Conservation (phyloP, 30 jellyfish, hydroid and myxozoan species). For the Cassiopea xamachana region DNA sequence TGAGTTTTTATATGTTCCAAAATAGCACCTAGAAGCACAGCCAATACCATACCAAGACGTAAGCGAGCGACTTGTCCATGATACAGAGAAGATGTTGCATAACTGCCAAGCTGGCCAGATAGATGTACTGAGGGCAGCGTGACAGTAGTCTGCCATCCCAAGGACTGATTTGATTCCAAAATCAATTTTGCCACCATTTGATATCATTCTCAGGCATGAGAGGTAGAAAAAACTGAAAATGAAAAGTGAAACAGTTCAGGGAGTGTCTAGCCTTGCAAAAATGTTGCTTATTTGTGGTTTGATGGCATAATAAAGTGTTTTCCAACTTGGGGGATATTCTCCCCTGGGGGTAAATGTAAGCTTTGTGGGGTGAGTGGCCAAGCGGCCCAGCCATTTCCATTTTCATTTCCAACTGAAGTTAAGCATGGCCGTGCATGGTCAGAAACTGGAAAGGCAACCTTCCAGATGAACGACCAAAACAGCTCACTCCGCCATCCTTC, state of each 20-base stretch:
- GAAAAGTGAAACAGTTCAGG: neutral
- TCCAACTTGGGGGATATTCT: no score
- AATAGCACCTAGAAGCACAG: conserved; percentile 34
- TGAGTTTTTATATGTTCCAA: conserved; percentile 28
- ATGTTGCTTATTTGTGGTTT: neutral
- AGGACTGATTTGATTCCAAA: conserved; percentile 47
- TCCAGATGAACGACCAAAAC: no score
- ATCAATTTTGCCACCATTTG: conserved; percentile 52
- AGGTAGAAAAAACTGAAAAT: conserved; percentile 57
- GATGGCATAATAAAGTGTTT: no score
- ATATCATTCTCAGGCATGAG: conserved; percentile 58
- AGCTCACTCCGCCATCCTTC: no score
- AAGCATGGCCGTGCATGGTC: no score
- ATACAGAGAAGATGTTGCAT: conserved; percentile 56
- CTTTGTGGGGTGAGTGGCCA: no score
- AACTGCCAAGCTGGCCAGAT: conserved; percentile 65
- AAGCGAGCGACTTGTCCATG: conserved; percentile 53
- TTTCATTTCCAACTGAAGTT: no score
- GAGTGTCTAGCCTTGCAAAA: neutral
- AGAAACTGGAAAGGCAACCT: no score
- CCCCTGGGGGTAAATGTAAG: no score
- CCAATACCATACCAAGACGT: conserved; percentile 52
- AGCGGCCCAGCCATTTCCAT: no score
- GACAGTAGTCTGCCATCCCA: conserved; percentile 70
- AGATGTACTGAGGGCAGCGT: conserved; percentile 42